phyloP scores from a whole-genome alignment of 2,113 vertebrate genomes.

The Rhodinocichla rosea region DNA sequence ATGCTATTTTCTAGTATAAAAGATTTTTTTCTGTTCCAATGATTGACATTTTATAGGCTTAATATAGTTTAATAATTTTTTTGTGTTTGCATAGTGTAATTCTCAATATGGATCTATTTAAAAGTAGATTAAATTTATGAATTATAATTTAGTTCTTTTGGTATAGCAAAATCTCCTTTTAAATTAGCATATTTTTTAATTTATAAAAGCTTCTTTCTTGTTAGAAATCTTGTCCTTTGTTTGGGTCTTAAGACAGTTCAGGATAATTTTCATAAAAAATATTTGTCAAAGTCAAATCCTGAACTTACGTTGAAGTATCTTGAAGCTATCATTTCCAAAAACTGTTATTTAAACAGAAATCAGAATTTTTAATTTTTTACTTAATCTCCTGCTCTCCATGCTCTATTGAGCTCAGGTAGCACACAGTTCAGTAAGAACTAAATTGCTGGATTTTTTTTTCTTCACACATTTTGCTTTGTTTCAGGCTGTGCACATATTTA shows the following conservation, averaged over 20 bases:
- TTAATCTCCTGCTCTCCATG: neutral
- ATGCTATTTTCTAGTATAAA: neutral
- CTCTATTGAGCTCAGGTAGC: neutral
- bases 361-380: neutral
- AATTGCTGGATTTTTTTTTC: neutral
- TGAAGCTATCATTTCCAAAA: neutral
- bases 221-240: neutral
- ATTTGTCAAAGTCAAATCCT: neutral
- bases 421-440: neutral
- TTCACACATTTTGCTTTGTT: neutral
- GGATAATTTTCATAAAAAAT: neutral
- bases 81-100: neutral
- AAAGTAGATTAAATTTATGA: neutral
- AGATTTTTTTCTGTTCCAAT: neutral
- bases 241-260: neutral
- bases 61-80: neutral
- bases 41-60: neutral
- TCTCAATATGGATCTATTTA: neutral
- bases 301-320: neutral
- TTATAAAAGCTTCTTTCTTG: rapidly evolving
- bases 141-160: neutral
- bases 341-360: neutral
- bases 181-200: neutral
- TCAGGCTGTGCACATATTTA: neutral
- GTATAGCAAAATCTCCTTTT: neutral